Percentiles rank a stretch among this genome's conserved stretches.
phyloP scores from a whole-genome alignment of 2,888 invertebrate species.

The Panzeria rudis region DNA sequence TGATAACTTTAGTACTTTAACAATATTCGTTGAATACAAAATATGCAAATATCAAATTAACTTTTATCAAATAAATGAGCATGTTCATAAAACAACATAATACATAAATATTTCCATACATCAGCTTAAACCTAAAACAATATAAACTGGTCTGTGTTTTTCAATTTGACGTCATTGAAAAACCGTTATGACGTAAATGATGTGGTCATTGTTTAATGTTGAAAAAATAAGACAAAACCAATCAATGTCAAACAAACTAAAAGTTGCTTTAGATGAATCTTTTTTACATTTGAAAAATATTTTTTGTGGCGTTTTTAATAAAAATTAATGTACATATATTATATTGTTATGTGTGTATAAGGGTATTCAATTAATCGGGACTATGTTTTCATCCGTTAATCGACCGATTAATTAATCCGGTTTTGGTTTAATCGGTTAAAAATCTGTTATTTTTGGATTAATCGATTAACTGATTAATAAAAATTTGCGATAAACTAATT shows the following conservation, averaged over 20 bases:
- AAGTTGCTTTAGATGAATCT: slow-evolving; percentile 1
- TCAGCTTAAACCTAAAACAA: background rate
- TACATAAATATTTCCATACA: background rate
- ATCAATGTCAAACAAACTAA: slow-evolving; percentile 39
- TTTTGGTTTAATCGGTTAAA: too few species aligned
- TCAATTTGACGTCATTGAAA: slow-evolving; percentile 39
- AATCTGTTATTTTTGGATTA: too few species aligned
- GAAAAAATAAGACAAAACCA: background rate
- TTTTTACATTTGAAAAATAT: background rate
- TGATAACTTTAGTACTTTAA: background rate
- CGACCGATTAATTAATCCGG: too few species aligned
- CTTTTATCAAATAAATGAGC: background rate
- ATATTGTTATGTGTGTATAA: too few species aligned
- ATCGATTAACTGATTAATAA: too few species aligned
- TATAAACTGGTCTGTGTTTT: background rate
- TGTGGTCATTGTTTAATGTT: slow-evolving; percentile 12
- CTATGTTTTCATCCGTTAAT: too few species aligned
- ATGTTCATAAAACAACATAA: background rate
- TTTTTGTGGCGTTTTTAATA: background rate
- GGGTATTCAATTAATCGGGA: too few species aligned
- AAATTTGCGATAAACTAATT: too few species aligned
- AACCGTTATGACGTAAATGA: background rate
- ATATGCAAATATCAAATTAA: background rate
- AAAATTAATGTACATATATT: background rate
- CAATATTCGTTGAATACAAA: background rate